Conservation (phyloP, 2,113 vertebrate species). For the Andinoacara biseriatus region DNA sequence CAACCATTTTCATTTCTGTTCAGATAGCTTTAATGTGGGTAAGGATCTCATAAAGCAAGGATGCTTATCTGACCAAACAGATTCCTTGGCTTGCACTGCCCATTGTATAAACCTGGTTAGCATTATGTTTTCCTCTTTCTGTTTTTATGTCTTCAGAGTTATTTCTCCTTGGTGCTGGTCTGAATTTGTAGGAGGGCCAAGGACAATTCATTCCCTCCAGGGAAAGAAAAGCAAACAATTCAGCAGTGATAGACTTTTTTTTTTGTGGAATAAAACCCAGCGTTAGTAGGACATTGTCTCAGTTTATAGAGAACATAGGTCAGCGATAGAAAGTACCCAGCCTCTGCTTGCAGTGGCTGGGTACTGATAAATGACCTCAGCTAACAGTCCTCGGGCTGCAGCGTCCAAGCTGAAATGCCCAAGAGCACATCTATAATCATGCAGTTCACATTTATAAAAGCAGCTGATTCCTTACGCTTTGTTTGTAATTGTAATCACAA, state of each 20-base stretch:
- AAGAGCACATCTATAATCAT: slow-evolving; percentile 32
- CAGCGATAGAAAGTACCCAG: slow-evolving; percentile 51
- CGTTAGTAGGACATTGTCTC: slow-evolving; percentile 55
- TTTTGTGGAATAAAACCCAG: slow-evolving; percentile 27
- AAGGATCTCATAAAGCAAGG: slow-evolving; percentile 39
- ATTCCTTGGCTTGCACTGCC: slow-evolving; percentile 40
- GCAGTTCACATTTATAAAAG: background rate
- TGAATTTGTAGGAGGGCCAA: slow-evolving; percentile 38
- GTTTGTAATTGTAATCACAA: slow-evolving; percentile 16
- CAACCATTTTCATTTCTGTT: slow-evolving; percentile 31
- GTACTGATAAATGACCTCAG: slow-evolving; percentile 65
- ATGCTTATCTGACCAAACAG: slow-evolving; percentile 55
- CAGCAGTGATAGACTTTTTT: slow-evolving; percentile 47
- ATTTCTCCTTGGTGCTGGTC: slow-evolving; percentile 31
- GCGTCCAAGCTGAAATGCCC: slow-evolving; percentile 48
- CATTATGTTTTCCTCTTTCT: slow-evolving; percentile 26
- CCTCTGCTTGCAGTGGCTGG: slow-evolving; percentile 32
- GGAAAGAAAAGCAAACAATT: slow-evolving; percentile 50
- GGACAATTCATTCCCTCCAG: slow-evolving; percentile 40
- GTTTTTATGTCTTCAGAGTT: slow-evolving; percentile 40
- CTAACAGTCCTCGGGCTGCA: slow-evolving; percentile 46
- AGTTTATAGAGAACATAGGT: slow-evolving; percentile 62
- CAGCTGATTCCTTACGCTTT: slow-evolving; percentile 26
- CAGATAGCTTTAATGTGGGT: slow-evolving; percentile 3
- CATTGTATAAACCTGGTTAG: slow-evolving; percentile 53